These are phyloP conservation scores for Fukomys damarensis DNA, from an alignment of 2,113 vertebrate genomes.

Conservation along the genomic window DNA sequence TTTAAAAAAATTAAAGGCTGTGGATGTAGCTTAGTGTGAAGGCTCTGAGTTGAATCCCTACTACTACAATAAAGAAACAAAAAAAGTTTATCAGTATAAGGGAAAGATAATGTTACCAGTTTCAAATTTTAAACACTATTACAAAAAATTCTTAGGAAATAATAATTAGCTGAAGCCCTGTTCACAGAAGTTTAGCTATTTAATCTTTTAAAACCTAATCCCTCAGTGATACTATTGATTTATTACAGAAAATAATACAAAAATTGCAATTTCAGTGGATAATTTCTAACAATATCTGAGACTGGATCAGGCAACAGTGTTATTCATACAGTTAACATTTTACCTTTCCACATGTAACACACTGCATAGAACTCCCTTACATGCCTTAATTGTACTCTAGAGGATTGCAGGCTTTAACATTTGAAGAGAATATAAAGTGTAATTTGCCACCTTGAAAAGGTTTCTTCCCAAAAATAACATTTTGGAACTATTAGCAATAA, in stretches of 20 bases:
- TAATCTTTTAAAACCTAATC: constrained; percentile 37
- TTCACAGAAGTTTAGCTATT: constrained; percentile 39
- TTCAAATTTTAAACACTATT: constrained; percentile 56
- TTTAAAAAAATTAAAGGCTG: background rate
- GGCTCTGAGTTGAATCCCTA: background rate
- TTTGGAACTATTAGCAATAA: constrained; percentile 16
- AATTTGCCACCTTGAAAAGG: constrained; percentile 21
- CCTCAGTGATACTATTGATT: background rate
- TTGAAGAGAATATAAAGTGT: constrained; percentile 28
- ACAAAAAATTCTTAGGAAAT: constrained; percentile 54
- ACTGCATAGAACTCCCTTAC: background rate
- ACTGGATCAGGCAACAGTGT: background rate
- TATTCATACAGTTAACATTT: background rate
- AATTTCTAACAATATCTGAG: constrained; percentile 42
- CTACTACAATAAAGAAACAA: background rate
- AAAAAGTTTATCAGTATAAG: background rate
- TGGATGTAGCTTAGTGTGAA: background rate
- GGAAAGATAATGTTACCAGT: background rate
- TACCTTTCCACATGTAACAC: background rate
- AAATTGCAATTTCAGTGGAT: constrained; percentile 60
- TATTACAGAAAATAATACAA: constrained; percentile 26
- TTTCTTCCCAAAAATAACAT: background rate
- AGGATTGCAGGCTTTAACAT: background rate
- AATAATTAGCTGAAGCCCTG: constrained; percentile 37
- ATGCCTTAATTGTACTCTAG: background rate